These are phyloP conservation scores for Cheracebus regulus DNA, from an alignment of 2,797 vertebrate species.

Conservation along the genomic window DNA sequence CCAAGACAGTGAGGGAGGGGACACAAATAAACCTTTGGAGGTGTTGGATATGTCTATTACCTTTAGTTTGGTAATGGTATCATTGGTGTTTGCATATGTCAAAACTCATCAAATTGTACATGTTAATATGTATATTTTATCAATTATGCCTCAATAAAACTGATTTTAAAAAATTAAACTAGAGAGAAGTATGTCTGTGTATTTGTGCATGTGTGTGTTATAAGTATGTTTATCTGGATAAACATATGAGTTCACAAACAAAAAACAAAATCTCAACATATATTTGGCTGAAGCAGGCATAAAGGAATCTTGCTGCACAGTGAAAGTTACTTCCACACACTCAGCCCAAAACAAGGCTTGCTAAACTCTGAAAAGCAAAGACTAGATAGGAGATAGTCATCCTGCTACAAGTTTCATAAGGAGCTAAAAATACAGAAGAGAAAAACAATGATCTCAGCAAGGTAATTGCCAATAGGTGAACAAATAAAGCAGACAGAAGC, in stretches of 20 bases:
- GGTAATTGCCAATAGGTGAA: slow-evolving; percentile 78
- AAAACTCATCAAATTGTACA: background rate
- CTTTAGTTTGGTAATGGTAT: background rate
- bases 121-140: background rate
- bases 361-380: background rate
- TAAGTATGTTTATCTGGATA: background rate
- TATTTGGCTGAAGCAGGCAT: background rate
- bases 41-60: background rate
- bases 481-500: slow-evolving; percentile 73
- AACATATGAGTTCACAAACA: background rate
- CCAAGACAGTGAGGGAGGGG: background rate
- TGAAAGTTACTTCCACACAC: slow-evolving; percentile 27
- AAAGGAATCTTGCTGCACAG: slow-evolving; percentile 43
- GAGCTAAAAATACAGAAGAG: slow-evolving; percentile 76
- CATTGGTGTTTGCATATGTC: background rate
- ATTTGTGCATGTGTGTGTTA: background rate
- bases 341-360: slow-evolving; percentile 60
- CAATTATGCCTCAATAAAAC: background rate
- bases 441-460: slow-evolving; percentile 81
- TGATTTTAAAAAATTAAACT: background rate
- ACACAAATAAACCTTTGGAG: background rate
- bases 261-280: background rate
- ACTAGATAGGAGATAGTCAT: slow-evolving; percentile 62
- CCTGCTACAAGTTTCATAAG: slow-evolving; percentile 56
- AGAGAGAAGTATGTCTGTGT: background rate